Conservation (phyloP, 1,140 invertebrate genomes). For the Heliconius hermathena region DNA sequence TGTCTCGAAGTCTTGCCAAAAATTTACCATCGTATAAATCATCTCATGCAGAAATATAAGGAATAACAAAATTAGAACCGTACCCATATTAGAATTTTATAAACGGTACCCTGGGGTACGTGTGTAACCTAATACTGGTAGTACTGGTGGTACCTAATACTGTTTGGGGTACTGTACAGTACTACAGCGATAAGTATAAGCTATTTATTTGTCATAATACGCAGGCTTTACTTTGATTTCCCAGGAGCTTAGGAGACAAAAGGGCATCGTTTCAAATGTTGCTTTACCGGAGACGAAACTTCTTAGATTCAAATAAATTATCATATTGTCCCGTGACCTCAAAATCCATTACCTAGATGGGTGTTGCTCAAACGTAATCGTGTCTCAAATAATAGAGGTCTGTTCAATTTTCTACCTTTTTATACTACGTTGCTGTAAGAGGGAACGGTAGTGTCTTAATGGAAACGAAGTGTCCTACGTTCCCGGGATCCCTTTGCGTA, state of each 20-base stretch:
- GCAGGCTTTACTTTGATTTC: background rate
- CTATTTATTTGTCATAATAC: background rate
- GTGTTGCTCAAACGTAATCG: background rate
- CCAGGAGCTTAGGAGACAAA: background rate
- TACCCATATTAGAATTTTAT: too few relatives aligned
- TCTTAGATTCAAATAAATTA: conserved; percentile 1
- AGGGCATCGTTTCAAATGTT: background rate
- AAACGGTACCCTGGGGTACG: too few relatives aligned
- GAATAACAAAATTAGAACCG: too few relatives aligned
- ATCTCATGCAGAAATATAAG: too few relatives aligned
- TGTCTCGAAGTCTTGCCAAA: too few relatives aligned
- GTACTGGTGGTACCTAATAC: too few relatives aligned
- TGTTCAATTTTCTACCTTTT: background rate
- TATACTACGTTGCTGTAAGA: background rate
- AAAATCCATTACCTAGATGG: background rate
- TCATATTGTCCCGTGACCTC: background rate
- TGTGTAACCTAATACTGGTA: too few relatives aligned
- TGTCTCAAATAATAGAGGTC: background rate
- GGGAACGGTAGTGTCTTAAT: too few relatives aligned
- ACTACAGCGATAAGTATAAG: background rate
- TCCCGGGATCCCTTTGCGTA: too few relatives aligned
- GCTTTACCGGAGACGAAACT: background rate
- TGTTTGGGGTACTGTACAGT: too few relatives aligned
- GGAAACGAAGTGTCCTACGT: too few relatives aligned
- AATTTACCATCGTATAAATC: too few relatives aligned